Base-by-base conservation (phyloP, 2,113 vertebrate genomes). In the Menura novaehollandiae region DNA sequence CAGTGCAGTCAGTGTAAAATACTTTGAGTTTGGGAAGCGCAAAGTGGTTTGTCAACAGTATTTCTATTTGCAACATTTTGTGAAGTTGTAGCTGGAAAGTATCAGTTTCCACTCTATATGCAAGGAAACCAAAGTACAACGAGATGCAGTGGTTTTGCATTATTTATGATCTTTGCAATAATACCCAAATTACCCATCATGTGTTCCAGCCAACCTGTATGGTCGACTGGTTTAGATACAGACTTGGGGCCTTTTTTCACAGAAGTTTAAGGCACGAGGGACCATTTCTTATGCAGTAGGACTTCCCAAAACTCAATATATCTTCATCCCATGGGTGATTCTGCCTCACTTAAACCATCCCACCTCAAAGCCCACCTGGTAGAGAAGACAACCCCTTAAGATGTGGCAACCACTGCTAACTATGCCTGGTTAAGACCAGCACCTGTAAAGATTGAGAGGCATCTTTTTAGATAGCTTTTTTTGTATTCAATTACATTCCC, bases 281-380 rank as follows among this genome's bases (percentile, higher is more conserved):
- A 51, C 13, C 2, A 35, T 37, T 86, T 69, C 27, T 78, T 75
- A 67, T 2, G 44, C 13, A 28, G 21, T 2, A 46, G 5, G 10
- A 69, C 67, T 77, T 55, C 18, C 27, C 47, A 43, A 91, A 91
- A 69, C 8, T 55, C 78, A 46, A 2, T 14, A 46, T 21, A 49
- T 35, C 32, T 32, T 85, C 0, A 1, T 46, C 33, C 5, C 1
- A 0, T 7, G 8, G 13, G 7, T 76, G 16, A 30, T 90, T 85
- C 72, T 51, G 35, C 41, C 32, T 47, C 44, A 37, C 44, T 83
- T 56, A 77, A 78, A 74, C 8, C 39, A 46, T 27, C 43, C 47
- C 27, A 28, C n/a, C 37, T 33, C 0, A 0, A 88, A 83, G 33
- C 19, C 84, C 33, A 35, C 41, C 20, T 30, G 43, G 26, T 6